Evolutionary conservation across 2,888 invertebrate genomes (phyloP).

Genomic region (Tiphia femorata): DNA sequence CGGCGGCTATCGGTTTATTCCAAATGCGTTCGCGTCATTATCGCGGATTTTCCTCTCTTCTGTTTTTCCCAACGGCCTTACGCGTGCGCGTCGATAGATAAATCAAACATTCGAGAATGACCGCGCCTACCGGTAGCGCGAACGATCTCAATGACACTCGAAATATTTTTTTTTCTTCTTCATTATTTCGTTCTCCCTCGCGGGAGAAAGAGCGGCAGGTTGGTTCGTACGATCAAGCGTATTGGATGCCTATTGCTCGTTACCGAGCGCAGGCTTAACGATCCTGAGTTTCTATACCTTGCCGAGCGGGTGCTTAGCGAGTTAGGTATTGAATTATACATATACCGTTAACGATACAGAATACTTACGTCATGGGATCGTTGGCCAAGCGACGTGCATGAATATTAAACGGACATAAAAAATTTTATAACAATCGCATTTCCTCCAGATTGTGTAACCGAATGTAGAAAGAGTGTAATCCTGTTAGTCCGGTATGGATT

Average conservation of each 20-base stretch:
- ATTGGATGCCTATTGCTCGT: background rate
- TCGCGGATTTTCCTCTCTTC: slow-evolving; percentile 2
- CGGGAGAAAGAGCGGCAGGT: slow-evolving; percentile 5
- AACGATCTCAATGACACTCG: slow-evolving; percentile 17
- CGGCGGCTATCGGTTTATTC: slow-evolving; percentile 16
- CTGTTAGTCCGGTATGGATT: too few species aligned
- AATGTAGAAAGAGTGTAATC: too few species aligned
- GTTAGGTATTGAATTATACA: too few species aligned
- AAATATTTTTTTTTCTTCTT: background rate
- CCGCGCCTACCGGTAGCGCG: slow-evolving; percentile 4
- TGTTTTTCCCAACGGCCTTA: slow-evolving; percentile 6
- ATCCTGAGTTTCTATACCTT: too few species aligned
- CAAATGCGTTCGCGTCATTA: slow-evolving; percentile 9
- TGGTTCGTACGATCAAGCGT: background rate
- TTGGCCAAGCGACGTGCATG: too few species aligned
- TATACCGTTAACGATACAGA: too few species aligned
- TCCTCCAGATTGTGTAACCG: too few species aligned
- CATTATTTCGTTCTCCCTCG: background rate
- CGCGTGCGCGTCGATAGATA: background rate
- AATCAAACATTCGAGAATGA: slow-evolving; percentile 5
- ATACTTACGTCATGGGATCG: too few species aligned
- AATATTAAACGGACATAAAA: too few species aligned
- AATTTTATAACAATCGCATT: too few species aligned
- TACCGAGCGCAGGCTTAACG: too few species aligned
- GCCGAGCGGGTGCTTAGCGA: too few species aligned